Base-by-base conservation (phyloP, 2,888 invertebrate genomes). In the Dichetophora obliterata region DNA sequence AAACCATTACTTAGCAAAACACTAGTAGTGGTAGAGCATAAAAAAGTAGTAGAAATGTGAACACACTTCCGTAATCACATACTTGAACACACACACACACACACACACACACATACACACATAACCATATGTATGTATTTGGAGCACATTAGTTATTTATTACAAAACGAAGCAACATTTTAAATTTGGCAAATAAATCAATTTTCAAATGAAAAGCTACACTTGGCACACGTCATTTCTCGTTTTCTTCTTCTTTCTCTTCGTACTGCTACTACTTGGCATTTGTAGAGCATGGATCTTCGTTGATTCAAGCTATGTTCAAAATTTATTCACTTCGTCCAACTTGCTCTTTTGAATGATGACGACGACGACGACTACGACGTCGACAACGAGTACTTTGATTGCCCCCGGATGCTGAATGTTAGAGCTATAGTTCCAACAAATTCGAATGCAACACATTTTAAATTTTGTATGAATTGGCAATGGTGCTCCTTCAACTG, bases 181-280 rank as follows among this genome's bases (percentile, higher is more conserved):
- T 24, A 48, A 68, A 68, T 68, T 68, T 68, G 68, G 68, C 68
- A 68, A 50, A 68, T 68, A 68, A 68, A 68, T 68, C 68, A 68
- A 68, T 68, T 68, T 68, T 68, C 68, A 68, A 68, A 68, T 68
- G 68, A 68, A 68, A 68, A 68, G 68, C 68, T 68, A 48, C 24
- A 50, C 37, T 50, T 68, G 22, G 68, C 68, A 63, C 68, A 50
- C 50, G 22, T 16, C n/a, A 5, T 24, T 19, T 14, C 2, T 11
- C 66, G 43, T 6, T 22, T 27, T 43, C 22, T 48, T 14, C 48
- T 14, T 5, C 27, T 54, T 54, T 5, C 19, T 22, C 54, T 54
- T 54, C 54, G n/a, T 19, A 1, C 8, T 43, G 43, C 43, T 43
- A 14, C 11, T 11, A 14, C 11, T 43, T 43, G 43, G 14, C 43